Base-by-base conservation (phyloP, 2,113 vertebrate species). In the Hippocampus guttulatus region DNA sequence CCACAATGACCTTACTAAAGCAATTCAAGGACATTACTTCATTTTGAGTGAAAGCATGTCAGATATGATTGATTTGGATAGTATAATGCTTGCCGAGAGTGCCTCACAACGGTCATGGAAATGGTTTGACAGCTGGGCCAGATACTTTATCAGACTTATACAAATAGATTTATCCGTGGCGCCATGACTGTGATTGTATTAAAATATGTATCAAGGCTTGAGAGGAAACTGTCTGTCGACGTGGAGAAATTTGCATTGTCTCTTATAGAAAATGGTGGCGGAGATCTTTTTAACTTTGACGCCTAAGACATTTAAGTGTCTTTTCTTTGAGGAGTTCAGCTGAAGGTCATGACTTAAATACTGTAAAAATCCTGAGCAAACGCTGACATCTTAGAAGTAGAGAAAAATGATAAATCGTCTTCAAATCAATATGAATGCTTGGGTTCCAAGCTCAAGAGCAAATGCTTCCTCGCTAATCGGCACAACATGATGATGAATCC, bases 141-240 rank as follows among this genome's bases (percentile, higher is more conserved):
- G 83, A 88, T 89, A 84, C 83, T 91, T 91, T 88, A 85, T 86
- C 87, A 86, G 91, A 90, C 85, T 90, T 89, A 87, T 82, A 89
- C 87, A 87, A 91, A 91, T 72, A 74, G 90, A 91, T 92, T 92
- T 88, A 85, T 85, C 84, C 23, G 79, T 40, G 72, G 81, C 69
- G 70, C 75, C 79, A 23, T 1, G 47, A 58, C 63, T 73, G 45
- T 81, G 81, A 91, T 85, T 88, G 85, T 82, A 92, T 89, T 87
- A 86, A 85, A 89, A 88, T 88, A 75, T 78, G 75, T 81, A 85
- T 80, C 14, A 25, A 75, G 77, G 85, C 74, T 86, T 80, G 54
- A 58, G 80, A 71, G 70, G 77, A 74, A 67, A 33, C 45, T 7
- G 8, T 57, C 72, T 73, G 70, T 81, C 45, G 43, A 61, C 70